Conservation (phyloP, 2,113 vertebrate genomes). For the Nicator chloris region DNA sequence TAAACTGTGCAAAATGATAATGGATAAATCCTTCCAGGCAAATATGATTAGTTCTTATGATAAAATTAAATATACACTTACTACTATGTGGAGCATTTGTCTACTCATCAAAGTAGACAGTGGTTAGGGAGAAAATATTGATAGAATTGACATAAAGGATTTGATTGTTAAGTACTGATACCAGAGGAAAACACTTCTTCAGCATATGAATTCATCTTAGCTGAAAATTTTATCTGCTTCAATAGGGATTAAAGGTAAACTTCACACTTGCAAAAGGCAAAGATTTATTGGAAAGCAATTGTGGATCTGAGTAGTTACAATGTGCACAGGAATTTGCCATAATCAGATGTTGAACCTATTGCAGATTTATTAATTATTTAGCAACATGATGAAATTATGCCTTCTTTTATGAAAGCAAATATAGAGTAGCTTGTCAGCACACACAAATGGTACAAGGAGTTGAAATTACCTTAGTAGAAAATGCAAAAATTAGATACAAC, state of each 20-base stretch:
- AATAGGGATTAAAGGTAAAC: neutral
- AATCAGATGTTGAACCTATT: neutral
- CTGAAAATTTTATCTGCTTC: neutral
- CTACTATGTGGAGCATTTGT: neutral
- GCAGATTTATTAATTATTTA: neutral
- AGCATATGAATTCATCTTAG: neutral
- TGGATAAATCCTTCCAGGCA: neutral
- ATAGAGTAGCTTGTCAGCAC: neutral
- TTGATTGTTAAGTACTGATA: neutral
- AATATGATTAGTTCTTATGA: neutral
- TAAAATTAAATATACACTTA: neutral
- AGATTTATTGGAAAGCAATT: neutral
- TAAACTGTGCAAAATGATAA: neutral
- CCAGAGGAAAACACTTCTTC: neutral
- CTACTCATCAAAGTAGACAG: neutral
- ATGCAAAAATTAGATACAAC: neutral
- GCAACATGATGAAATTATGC: neutral
- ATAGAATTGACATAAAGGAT: neutral
- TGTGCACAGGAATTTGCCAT: neutral
- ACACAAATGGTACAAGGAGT: neutral
- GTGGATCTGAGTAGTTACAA: neutral
- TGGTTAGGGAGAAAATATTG: neutral
- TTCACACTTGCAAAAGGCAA: neutral
- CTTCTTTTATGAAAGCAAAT: neutral
- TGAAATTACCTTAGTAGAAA: neutral